phyloP scores from a whole-genome alignment of 2,797 vertebrate species.

The Sebastes cheni region DNA sequence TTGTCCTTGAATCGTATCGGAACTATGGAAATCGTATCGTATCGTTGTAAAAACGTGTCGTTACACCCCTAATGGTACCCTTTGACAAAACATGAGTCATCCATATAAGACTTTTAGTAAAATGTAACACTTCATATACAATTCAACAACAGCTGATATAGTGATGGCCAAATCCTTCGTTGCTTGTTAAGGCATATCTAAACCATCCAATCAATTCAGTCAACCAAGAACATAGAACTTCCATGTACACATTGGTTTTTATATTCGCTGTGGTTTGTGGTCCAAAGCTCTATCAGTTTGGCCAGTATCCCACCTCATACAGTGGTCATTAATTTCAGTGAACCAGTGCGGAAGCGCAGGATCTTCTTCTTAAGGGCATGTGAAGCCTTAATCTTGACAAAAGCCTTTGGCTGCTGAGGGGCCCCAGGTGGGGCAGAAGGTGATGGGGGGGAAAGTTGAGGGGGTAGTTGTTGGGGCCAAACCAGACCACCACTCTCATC shows the following conservation, averaged over 20 bases:
- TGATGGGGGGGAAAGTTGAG: slow-evolving; percentile 76
- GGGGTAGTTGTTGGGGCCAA: slow-evolving; percentile 89
- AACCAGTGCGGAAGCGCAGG: slow-evolving; percentile 89
- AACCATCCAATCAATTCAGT: not conserved
- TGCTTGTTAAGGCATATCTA: not conserved
- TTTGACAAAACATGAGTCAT: not conserved
- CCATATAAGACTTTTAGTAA: not conserved
- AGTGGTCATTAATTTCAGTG: slow-evolving; percentile 92
- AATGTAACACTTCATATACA: not conserved
- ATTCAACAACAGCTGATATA: not conserved
- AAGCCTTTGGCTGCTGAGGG: slow-evolving; percentile 84
- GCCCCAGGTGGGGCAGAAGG: slow-evolving; percentile 66
- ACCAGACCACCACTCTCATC: slow-evolving; percentile 88
- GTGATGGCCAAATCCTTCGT: slow-evolving; percentile 10
- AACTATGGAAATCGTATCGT: no score
- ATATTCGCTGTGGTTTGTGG: not conserved
- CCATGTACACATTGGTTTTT: slow-evolving; percentile 7
- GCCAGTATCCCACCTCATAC: slow-evolving; percentile 75
- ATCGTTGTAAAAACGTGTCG: no score
- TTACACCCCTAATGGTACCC: not conserved
- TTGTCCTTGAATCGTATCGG: no score
- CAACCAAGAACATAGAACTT: not conserved
- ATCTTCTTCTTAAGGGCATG: slow-evolving; percentile 93
- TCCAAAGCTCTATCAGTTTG: not conserved
- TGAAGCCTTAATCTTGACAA: slow-evolving; percentile 92